Percentiles rank a stretch among this genome's conserved stretches.
phyloP scores from a whole-genome alignment of 2,797 vertebrate genomes.

The Sebastes trivittatus region DNA sequence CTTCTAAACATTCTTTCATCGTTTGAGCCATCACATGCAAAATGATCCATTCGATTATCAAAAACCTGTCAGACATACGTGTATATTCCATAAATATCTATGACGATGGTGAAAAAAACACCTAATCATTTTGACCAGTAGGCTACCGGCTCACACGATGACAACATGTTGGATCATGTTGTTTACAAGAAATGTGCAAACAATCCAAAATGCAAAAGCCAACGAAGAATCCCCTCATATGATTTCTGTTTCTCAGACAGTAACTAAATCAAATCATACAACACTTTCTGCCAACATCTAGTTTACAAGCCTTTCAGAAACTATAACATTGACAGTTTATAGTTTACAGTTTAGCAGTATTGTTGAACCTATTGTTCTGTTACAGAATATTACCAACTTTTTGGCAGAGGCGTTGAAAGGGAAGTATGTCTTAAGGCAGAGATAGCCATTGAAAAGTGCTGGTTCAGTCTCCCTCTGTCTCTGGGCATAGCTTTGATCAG shows the following conservation, averaged over 20 bases:
- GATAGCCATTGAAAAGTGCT: constrained; percentile 83
- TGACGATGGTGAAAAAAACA: too few relatives aligned
- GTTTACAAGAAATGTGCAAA: not conserved
- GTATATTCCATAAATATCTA: too few relatives aligned
- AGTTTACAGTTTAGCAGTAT: not conserved
- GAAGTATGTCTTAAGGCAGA: constrained; percentile 73
- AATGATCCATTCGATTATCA: too few relatives aligned
- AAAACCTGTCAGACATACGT: too few relatives aligned
- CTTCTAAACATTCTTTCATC: too few relatives aligned
- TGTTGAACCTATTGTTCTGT: constrained; percentile 47
- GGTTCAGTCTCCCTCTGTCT: constrained; percentile 82
- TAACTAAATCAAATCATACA: not conserved
- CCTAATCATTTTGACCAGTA: too few relatives aligned
- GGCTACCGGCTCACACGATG: too few relatives aligned
- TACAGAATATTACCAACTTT: constrained; percentile 62
- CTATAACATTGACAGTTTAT: too few relatives aligned
- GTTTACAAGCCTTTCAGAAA: not conserved
- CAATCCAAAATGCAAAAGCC: not conserved
- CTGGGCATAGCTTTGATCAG: constrained; percentile 87
- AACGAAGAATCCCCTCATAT: not conserved
- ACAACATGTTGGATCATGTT: not conserved
- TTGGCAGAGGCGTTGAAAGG: constrained; percentile 53
- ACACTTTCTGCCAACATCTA: not conserved
- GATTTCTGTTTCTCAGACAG: not conserved
- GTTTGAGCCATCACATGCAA: too few relatives aligned